These are phyloP conservation scores for Troglohyphantes excavatus DNA, from an alignment of 2,888 invertebrate genomes.

Conservation along the genomic window DNA sequence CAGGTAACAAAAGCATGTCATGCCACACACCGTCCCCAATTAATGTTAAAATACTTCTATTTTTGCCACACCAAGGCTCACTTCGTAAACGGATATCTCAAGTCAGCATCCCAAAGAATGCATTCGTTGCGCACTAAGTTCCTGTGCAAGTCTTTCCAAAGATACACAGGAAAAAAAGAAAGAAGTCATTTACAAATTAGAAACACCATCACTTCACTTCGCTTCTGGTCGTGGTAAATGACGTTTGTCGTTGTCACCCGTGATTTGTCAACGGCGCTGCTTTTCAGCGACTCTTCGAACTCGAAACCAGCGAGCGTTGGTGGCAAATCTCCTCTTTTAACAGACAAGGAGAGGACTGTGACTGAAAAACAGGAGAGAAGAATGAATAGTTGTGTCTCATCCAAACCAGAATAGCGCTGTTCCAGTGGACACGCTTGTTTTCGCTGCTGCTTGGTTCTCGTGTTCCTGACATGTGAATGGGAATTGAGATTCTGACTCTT, in stretches of 20 bases:
- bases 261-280: conserved; percentile 68
- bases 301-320: conserved; percentile 56
- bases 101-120: too few species aligned
- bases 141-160: not conserved
- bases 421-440: conserved; percentile 45
- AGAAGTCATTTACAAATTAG: conserved; percentile 59
- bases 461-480: not conserved
- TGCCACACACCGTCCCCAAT: too few species aligned
- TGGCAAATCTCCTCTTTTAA: conserved; percentile 70
- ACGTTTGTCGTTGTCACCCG: conserved; percentile 71
- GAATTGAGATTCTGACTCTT: not conserved
- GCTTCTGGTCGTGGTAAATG: conserved; percentile 34
- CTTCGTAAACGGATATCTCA: too few species aligned
- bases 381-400: conserved; percentile 37
- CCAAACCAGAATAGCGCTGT: conserved; percentile 45
- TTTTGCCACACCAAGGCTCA: too few species aligned
- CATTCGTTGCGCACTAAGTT: not conserved
- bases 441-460: not conserved
- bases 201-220: conserved; percentile 33
- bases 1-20: too few species aligned
- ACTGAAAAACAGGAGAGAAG: conserved; percentile 39
- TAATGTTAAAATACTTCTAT: too few species aligned
- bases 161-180: not conserved
- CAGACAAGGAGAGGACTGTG: conserved; percentile 54
- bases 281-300: conserved; percentile 56